These are phyloP conservation scores for Campylomormyrus tamandua DNA, from an alignment of 2,113 vertebrate genomes.

Conservation along the genomic window DNA sequence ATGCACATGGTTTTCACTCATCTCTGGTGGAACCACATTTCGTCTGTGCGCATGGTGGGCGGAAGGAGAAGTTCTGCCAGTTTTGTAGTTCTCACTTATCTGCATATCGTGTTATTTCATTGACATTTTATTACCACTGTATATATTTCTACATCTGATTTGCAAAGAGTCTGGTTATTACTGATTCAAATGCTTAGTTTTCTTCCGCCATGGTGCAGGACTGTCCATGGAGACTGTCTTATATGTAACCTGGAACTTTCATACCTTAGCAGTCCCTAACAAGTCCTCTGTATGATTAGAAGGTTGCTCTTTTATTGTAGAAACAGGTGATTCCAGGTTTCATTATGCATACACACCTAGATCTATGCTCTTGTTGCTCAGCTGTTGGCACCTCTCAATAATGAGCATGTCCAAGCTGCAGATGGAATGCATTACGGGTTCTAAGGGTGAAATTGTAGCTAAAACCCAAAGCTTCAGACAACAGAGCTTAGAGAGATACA, in stretches of 20 bases:
- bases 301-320: not conserved
- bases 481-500: not conserved
- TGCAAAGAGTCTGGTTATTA: slow-evolving; percentile 7
- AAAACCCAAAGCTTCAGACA: not conserved
- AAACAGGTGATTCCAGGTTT: not conserved
- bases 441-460: not conserved
- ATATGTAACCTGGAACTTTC: not conserved
- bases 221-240: not conserved
- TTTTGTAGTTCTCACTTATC: not conserved
- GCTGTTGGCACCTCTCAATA: not conserved
- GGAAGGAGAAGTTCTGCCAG: not conserved
- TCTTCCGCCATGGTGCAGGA: not conserved
- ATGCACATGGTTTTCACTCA: not conserved
- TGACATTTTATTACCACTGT: not conserved
- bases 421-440: not conserved
- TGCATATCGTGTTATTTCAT: not conserved
- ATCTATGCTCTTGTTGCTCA: not conserved
- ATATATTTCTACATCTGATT: not conserved
- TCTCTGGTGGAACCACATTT: not conserved
- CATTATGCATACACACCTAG: not conserved
- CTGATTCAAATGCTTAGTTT: not conserved
- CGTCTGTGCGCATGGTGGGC: not conserved
- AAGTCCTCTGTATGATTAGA: not conserved
- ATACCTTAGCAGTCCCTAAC: not conserved
- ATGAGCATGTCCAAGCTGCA: not conserved